A percentile compares a stretch with the other conserved stretches of the same genome.
These are phyloP conservation scores for Antennarius maculatus DNA, from an alignment of 2,797 vertebrate genomes.

Conservation along the genomic window DNA sequence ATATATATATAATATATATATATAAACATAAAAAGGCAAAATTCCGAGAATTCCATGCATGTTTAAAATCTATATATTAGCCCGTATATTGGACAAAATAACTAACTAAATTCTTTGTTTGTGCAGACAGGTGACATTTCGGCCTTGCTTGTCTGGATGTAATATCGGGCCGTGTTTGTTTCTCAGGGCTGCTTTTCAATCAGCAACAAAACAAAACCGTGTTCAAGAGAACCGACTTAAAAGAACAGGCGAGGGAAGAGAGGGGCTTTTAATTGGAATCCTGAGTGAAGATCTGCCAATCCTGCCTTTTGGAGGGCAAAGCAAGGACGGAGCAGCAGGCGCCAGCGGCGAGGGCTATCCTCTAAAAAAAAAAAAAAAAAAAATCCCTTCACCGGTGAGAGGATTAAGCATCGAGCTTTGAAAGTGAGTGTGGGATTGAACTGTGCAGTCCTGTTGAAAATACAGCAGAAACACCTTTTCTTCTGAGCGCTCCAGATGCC, in stretches of 20 bases:
- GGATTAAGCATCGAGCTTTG: constrained; percentile 74
- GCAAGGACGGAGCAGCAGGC: constrained; percentile 71
- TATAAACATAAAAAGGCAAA: too few species aligned
- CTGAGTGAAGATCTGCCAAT: constrained; percentile 72
- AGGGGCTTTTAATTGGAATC: constrained; percentile 36
- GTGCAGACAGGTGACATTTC: too few species aligned
- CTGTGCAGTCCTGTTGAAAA: constrained; percentile 60
- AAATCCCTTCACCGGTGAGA: constrained; percentile 68
- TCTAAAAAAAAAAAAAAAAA: constrained; percentile 30
- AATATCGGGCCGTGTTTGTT: constrained; percentile 20
- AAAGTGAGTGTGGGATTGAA: constrained; percentile 72
- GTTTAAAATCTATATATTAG: too few species aligned
- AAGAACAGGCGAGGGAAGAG: constrained; percentile 17
- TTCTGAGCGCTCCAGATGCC: constrained; percentile 33
- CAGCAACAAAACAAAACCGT: constrained; percentile 31
- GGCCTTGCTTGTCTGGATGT: neutral
- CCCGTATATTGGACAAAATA: too few species aligned
- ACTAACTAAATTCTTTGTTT: too few species aligned
- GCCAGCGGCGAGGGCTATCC: constrained; percentile 62
- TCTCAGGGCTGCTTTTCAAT: neutral
- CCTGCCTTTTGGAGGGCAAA: constrained; percentile 69
- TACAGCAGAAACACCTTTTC: constrained; percentile 38
- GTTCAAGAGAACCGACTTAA: neutral
- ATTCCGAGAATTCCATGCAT: too few species aligned
- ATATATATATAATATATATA: too few species aligned